phyloP scores from a whole-genome alignment of 2,888 invertebrate species.

The Psococerastis gibbosa region DNA sequence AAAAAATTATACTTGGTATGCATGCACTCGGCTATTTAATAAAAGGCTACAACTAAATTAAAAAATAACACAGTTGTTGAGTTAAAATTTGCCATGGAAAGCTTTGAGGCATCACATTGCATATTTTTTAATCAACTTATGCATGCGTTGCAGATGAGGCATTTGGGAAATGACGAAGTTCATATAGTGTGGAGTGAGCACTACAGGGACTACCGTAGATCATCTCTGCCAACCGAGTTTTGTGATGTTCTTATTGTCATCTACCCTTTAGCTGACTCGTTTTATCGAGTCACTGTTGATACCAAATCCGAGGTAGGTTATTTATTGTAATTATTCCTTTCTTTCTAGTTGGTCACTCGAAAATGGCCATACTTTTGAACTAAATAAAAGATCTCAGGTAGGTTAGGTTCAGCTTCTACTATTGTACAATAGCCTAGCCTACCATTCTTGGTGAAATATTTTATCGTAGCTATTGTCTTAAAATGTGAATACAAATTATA shows the following conservation, averaged over 20 bases:
- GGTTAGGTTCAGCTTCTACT: too few species aligned
- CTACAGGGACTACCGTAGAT: constrained; percentile 81
- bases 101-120: constrained; percentile 1
- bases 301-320: constrained; percentile 60
- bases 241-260: constrained; percentile 95
- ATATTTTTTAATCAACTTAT: too few species aligned
- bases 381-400: constrained; percentile 7
- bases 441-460: too few species aligned
- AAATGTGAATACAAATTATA: too few species aligned
- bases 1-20: too few species aligned
- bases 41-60: too few species aligned
- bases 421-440: too few species aligned
- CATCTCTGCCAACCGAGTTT: constrained; percentile 97
- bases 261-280: constrained; percentile 68
- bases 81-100: too few species aligned
- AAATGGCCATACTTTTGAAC: not conserved
- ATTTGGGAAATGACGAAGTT: constrained; percentile 95
- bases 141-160: constrained; percentile 47
- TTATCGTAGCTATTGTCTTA: too few species aligned
- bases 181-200: constrained; percentile 99
- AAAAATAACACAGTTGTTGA: too few species aligned
- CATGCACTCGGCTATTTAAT: too few species aligned
- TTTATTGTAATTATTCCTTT: constrained; percentile 8
- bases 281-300: constrained; percentile 75
- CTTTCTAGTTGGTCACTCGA: not conserved